phyloP scores from a whole-genome alignment of 1,140 invertebrate species.

The Gryllus bimaculatus region DNA sequence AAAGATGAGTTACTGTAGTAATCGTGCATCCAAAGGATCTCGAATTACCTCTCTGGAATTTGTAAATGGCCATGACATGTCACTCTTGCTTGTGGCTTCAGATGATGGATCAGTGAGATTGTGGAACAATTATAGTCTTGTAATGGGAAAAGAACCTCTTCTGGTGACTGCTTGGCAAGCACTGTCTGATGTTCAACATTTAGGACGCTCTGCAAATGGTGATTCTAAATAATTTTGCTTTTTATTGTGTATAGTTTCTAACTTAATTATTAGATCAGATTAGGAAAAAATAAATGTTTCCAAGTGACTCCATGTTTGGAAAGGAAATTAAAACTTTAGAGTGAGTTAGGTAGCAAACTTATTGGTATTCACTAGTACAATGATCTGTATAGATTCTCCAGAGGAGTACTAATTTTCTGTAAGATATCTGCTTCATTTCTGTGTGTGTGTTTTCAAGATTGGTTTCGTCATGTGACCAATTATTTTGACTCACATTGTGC shows the following conservation, averaged over 20 bases:
- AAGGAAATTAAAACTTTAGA: too few species aligned
- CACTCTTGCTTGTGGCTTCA: slow-evolving; percentile 58
- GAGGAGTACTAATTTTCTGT: too few species aligned
- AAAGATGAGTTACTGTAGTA: slow-evolving; percentile 45
- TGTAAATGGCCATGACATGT: slow-evolving; percentile 78
- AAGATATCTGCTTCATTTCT: too few species aligned
- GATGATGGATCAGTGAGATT: slow-evolving; percentile 71
- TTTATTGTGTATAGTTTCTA: not conserved
- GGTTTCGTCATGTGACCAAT: too few species aligned
- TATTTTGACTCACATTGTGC: too few species aligned
- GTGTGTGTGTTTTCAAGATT: too few species aligned
- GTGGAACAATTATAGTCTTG: slow-evolving; percentile 43
- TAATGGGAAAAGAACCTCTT: slow-evolving; percentile 43
- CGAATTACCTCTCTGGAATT: slow-evolving; percentile 75
- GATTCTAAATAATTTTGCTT: slow-evolving; percentile 19
- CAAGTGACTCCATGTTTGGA: too few species aligned
- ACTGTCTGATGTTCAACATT: slow-evolving; percentile 52
- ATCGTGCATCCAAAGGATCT: slow-evolving; percentile 35
- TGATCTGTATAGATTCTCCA: too few species aligned
- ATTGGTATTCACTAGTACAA: too few species aligned
- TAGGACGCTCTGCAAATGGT: slow-evolving; percentile 34
- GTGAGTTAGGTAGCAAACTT: too few species aligned
- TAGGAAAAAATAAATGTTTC: too few species aligned
- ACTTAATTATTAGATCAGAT: not conserved
- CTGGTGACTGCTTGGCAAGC: slow-evolving; percentile 77